phyloP scores from a whole-genome alignment of 2,888 invertebrate species.

The Rhaphigaster nebulosa region DNA sequence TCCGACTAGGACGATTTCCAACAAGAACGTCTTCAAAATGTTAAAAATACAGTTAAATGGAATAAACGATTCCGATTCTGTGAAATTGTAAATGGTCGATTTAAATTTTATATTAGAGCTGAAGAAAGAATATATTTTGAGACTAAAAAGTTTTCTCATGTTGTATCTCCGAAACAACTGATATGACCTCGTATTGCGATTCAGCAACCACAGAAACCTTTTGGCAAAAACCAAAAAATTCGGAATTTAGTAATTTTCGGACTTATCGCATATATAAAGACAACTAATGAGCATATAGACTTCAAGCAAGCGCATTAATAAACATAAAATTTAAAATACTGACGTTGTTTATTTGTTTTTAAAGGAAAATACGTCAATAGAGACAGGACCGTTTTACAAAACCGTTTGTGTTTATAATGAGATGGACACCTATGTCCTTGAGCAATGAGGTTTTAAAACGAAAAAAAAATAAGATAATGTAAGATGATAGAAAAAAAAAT shows the following conservation, averaged over 20 bases:
- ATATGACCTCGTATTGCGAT: neutral
- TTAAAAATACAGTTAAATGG: too few species aligned
- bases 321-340: neutral
- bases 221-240: neutral
- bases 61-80: too few species aligned
- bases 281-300: neutral
- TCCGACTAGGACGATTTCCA: too few species aligned
- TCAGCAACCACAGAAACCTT: neutral
- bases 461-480: neutral
- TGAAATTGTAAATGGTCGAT: too few species aligned
- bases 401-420: neutral
- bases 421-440: neutral
- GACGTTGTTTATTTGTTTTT: neutral
- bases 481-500: neutral
- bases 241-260: too few species aligned
- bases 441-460: neutral
- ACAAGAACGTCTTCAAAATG: too few species aligned
- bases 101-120: too few species aligned
- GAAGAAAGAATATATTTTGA: too few species aligned
- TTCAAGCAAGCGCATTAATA: neutral
- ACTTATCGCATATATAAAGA: neutral
- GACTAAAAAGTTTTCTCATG: neutral
- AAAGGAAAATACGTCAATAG: neutral
- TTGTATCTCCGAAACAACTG: neutral
- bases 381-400: neutral